Evolutionary conservation across 1,140 invertebrate species (phyloP).

Genomic region (Meloidogyne exigua): DNA sequence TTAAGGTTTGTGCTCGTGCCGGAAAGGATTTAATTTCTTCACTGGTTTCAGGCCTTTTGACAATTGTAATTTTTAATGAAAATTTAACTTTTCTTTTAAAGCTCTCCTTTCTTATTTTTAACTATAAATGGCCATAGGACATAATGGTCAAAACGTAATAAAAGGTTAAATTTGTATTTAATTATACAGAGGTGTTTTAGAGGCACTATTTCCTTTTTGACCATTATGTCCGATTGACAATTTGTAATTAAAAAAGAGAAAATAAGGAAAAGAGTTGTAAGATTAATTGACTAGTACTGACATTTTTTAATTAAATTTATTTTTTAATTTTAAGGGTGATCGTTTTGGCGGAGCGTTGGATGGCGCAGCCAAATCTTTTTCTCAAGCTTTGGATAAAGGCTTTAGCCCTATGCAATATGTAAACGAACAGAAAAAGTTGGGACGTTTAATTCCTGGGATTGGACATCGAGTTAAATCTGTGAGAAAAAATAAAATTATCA

Average conservation of each 20-base stretch:
- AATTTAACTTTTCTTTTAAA: background rate
- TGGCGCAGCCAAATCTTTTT: slow-evolving; percentile 90
- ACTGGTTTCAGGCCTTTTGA: slow-evolving; percentile 88
- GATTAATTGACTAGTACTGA: too few species aligned
- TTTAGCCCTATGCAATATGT: slow-evolving; percentile 93
- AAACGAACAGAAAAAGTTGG: slow-evolving; percentile 91
- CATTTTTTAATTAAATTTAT: slow-evolving; percentile 64
- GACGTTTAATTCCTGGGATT: slow-evolving; percentile 97
- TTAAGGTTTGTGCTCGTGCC: slow-evolving; percentile 78
- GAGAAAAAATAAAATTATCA: slow-evolving; percentile 55
- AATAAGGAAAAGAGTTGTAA: too few species aligned
- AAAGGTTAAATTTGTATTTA: too few species aligned
- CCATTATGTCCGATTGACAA: too few species aligned
- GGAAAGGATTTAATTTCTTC: slow-evolving; percentile 98
- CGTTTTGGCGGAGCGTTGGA: slow-evolving; percentile 96
- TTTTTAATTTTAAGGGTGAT: slow-evolving; percentile 74
- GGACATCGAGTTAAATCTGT: slow-evolving; percentile 94
- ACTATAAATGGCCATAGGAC: too few species aligned
- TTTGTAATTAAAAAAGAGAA: too few species aligned
- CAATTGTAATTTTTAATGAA: slow-evolving; percentile 81
- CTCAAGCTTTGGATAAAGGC: slow-evolving; percentile 87
- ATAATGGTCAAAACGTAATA: too few species aligned
- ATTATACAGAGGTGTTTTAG: too few species aligned
- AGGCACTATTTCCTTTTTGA: too few species aligned
- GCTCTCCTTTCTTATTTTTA: slow-evolving; percentile 15